These are phyloP conservation scores for Syngnathoides biaculeatus DNA, from an alignment of 2,113 vertebrate genomes.

Conservation along the genomic window DNA sequence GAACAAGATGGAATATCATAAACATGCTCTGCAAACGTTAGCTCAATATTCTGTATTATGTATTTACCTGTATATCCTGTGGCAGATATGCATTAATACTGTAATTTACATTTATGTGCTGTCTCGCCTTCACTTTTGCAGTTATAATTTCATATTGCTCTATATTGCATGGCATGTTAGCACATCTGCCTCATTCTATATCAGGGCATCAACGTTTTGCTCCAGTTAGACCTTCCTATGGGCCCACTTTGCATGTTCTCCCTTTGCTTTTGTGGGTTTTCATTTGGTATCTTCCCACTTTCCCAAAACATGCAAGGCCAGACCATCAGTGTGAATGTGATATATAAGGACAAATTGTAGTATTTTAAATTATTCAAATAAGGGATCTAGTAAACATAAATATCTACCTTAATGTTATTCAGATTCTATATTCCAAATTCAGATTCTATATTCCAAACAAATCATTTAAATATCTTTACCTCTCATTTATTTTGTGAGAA, in stretches of 20 bases:
- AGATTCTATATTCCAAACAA: background rate
- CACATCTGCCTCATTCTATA: background rate
- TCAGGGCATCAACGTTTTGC: too few species aligned
- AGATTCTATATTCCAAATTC: background rate
- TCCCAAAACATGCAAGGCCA: too few species aligned
- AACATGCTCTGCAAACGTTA: background rate
- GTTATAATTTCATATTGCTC: background rate
- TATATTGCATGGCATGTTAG: background rate
- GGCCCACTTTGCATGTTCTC: too few species aligned
- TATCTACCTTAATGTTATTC: background rate
- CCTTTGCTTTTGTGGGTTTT: too few species aligned
- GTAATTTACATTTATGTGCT: background rate
- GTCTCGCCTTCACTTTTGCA: background rate
- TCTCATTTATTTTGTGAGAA: constrained; percentile 19
- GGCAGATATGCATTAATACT: constrained; percentile 1
- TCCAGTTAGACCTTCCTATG: too few species aligned
- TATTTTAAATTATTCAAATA: background rate
- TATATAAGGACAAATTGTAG: background rate
- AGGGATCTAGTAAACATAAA: background rate
- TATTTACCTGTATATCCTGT: background rate
- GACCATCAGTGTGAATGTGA: too few species aligned
- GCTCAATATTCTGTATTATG: background rate
- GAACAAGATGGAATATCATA: too few species aligned
- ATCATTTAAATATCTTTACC: background rate
- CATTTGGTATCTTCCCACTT: too few species aligned